These are phyloP conservation scores for Bombus consobrinus DNA, from an alignment of 1,140 invertebrate species.

Conservation along the genomic window DNA sequence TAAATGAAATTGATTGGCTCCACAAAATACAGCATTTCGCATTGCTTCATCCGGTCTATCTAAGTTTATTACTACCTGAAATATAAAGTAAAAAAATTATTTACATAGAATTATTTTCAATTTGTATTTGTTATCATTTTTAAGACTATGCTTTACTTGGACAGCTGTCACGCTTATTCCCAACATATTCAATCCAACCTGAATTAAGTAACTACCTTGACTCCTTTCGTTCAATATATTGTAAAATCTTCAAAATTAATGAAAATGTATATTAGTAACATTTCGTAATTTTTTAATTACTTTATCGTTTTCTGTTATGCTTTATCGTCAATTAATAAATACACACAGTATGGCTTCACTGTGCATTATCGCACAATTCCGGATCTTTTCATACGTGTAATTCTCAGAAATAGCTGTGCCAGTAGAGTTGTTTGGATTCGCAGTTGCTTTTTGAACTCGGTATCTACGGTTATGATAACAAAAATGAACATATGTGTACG, in stretches of 20 bases:
- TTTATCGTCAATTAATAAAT: too few species aligned
- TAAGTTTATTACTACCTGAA: not conserved
- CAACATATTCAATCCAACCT: not conserved
- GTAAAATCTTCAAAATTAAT: not conserved
- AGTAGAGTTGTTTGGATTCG: accelerated
- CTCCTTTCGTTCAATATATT: not conserved
- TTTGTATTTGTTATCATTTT: not conserved
- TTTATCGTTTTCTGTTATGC: too few species aligned
- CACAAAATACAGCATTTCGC: not conserved
- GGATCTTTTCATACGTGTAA: not conserved
- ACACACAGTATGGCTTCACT: not conserved
- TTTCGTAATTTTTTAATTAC: not conserved
- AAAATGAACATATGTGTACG: accelerated
- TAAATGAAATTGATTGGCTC: not conserved
- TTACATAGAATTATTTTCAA: not conserved
- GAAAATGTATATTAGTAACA: not conserved
- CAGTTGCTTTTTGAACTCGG: not conserved
- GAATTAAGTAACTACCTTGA: constrained; percentile 2
- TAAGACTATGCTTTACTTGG: not conserved
- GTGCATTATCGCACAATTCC: not conserved
- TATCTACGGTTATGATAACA: not conserved
- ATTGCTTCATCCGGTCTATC: not conserved
- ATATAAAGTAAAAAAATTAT: not conserved
- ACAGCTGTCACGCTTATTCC: not conserved
- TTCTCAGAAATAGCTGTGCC: accelerated